Evolutionary conservation across 1,140 invertebrate species (phyloP), one percentile per base, ranked within the genome.

Genomic region (Hyles euphorbiae): DNA sequence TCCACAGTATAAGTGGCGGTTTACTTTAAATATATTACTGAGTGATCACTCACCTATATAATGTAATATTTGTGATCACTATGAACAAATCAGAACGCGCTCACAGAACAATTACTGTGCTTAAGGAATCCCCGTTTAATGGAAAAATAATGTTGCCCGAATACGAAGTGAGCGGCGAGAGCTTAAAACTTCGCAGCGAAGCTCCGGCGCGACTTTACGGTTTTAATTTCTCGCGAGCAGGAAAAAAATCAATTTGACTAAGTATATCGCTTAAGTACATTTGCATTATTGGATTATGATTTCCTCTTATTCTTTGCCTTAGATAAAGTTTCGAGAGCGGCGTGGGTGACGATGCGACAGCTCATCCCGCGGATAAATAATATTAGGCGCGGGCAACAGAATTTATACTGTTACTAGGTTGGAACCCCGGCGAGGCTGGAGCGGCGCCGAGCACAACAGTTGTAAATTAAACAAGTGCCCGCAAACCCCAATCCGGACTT

Each of bases 251-350:
- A 75, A 78, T 75, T 75, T 73, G 63, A 65, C 68, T 72, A 72
- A 77, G 72, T 74, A 74, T 69, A 62, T 65, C 70, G 64, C 65
- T 77, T 74, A 77, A 72, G 70, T 71, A 72, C 63, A 70, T 72
- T 69, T 74, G 70, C 53, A 71, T 74, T 77, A 74, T 60, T 59
- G 69, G 60, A 70, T 74, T 74, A 76, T 67, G 58, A 63, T 72
- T 70, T 53, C 54, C 58, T 62, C 60, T 67, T 71, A 63, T 69
- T 60, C 61, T 70, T 74, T 67, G 66, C 49, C 58, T 66, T 56
- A 60, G 55, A 57, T 57, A 65, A 65, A 60, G 54, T 57, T 65
- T 58, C 51, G 36, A 40, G 36, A 40, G 8, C 36, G 36, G 36
- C 36, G 36, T 22, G 5, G 1, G 3, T 8, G 7, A n/a, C 33